Evolutionary conservation across 2,113 vertebrate genomes (phyloP).

Genomic region (Chauna torquata): DNA sequence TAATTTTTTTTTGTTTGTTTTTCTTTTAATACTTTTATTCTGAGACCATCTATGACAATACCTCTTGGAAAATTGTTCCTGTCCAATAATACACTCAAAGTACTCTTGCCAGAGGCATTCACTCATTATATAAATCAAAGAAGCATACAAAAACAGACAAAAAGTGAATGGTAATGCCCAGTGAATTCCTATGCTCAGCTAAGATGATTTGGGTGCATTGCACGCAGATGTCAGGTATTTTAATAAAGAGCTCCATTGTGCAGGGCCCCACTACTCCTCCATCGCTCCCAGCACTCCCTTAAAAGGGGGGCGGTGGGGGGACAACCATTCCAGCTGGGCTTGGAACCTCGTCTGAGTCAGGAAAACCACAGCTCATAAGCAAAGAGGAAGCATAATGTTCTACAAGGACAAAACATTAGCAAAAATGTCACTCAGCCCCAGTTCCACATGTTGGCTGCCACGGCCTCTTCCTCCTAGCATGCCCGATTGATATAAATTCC

Average conservation of each 20-base stretch:
- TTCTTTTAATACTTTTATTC: conserved; percentile 21
- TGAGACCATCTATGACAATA: conserved; percentile 71
- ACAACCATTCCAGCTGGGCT: conserved; percentile 97
- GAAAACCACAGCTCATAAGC: conserved; percentile 99
- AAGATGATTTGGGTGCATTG: conserved; percentile 80
- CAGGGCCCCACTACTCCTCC: conserved; percentile 73
- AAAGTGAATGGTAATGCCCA: conserved; percentile 80
- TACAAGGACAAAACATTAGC: conserved; percentile 99
- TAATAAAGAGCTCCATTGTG: conserved; percentile 90
- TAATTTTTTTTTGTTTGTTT: background rate
- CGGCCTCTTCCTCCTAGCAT: conserved; percentile 87
- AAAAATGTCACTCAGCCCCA: conserved; percentile 98
- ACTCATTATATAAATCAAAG: conserved; percentile 85
- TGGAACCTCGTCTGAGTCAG: conserved; percentile 96
- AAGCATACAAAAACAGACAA: conserved; percentile 73
- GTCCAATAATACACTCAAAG: conserved; percentile 70
- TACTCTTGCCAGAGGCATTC: conserved; percentile 78
- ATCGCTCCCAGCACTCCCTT: conserved; percentile 77
- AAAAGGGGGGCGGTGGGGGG: conserved; percentile 69
- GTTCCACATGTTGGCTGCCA: conserved; percentile 95
- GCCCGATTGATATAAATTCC: conserved; percentile 95
- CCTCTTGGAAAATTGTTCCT: conserved; percentile 70
- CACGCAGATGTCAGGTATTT: conserved; percentile 90
- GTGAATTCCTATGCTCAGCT: conserved; percentile 80
- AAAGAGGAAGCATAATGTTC: conserved; percentile 98